Base-by-base conservation (phyloP, 2,888 invertebrate species). In the Caenorhabditis angaria region DNA sequence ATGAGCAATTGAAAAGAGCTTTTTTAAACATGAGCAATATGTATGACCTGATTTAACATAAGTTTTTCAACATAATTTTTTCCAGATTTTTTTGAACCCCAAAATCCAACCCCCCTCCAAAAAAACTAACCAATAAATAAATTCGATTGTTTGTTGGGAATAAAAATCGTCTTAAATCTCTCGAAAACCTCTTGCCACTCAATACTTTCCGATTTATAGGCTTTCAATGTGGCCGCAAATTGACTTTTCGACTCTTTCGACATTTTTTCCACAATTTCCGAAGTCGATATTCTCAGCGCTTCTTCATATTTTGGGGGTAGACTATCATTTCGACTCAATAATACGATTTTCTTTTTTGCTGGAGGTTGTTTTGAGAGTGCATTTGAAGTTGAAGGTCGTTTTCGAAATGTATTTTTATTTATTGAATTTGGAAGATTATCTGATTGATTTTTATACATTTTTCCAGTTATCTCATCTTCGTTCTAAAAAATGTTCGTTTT, bases 131-230 rank as follows among this genome's bases (percentile, higher is more conserved):
- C 22, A n/a, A 70, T 62, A n/a, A 65, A 62, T 8, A 41, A 5
- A 54, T 54, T 27, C 24, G 59, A 22, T 1, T 59, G 59, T 20
- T 56, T n/a, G n/a, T n/a, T 56, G 1, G 18, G 14, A n/a, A 62
- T 50, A 41, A 70, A 70, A 35, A 70, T 62, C 14, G 41, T 47
- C 3, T 28, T 53, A n/a, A 70, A 47, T 14, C 63, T 35, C 12
- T 65, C 65, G 24, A 66, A 66, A 20, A 70, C 58, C 20, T 70
- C 62, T 25, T 65, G 53, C 65, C 62, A 70, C 24, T 53, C 24
- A 8, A 66, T 65, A 24, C 1, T 53, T 18, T 27, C 25, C n/a
- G 58, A 8, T 63, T 70, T 70, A 24, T 70, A 70, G 18, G 56
- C 63, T 58, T 61, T 65, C 25, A 70, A 48, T 5, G 66, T 61